A percentile compares a stretch with the other conserved stretches of the same genome.
Evolutionary conservation across 2,888 invertebrate species (phyloP).

Genomic region (Melitaea athalia): DNA sequence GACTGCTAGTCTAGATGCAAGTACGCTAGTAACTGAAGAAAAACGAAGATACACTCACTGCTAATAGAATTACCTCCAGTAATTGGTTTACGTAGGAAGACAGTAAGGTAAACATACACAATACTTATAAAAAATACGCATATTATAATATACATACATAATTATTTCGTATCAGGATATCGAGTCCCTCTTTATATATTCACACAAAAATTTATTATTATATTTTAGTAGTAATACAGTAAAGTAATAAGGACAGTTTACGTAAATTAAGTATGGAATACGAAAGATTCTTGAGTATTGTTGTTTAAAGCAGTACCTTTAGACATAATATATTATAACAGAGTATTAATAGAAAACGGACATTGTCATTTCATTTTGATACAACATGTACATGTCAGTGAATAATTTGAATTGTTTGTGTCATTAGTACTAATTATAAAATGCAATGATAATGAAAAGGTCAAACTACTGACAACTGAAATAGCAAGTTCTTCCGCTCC

Average conservation of each 20-base stretch:
- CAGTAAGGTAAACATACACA: constrained; percentile 33
- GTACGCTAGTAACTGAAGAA: constrained; percentile 46
- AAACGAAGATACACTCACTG: constrained; percentile 43
- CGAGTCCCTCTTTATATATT: not conserved
- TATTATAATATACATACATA: not conserved
- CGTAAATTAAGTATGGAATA: too few relatives aligned
- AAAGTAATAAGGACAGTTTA: too few relatives aligned
- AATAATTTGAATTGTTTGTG: too few relatives aligned
- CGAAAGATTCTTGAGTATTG: too few relatives aligned
- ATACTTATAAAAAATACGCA: constrained; percentile 12
- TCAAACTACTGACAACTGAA: not conserved
- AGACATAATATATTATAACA: too few relatives aligned
- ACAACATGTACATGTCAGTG: not conserved
- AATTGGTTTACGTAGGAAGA: constrained; percentile 39
- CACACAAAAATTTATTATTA: not conserved
- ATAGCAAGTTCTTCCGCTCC: constrained; percentile 1
- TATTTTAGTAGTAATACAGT: not conserved
- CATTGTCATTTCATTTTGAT: not conserved
- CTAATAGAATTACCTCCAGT: constrained; percentile 64
- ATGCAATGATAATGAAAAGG: not conserved
- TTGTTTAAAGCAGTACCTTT: too few relatives aligned
- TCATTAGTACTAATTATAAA: not conserved
- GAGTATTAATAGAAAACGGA: too few relatives aligned
- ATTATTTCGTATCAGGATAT: not conserved
- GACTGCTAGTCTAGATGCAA: constrained; percentile 37